Percentiles rank a stretch among this genome's conserved stretches.
These are phyloP conservation scores for Onychomys leucogaster DNA, from an alignment of 2,797 vertebrate species.

Conservation along the genomic window DNA sequence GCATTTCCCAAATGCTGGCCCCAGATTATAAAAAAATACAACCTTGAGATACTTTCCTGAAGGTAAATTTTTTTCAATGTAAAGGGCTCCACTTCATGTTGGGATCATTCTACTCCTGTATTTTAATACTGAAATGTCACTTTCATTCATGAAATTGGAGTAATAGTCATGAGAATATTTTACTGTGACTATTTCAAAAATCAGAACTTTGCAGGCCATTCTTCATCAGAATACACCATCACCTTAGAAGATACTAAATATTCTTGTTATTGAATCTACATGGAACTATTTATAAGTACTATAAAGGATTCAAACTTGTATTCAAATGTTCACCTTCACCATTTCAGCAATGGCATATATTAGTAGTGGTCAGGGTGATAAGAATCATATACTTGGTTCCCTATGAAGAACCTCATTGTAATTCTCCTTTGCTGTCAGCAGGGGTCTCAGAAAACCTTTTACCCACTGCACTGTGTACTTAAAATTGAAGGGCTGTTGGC, in stretches of 20 bases:
- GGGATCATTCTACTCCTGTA: neutral
- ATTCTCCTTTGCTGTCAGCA: conserved; percentile 70
- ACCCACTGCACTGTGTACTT: conserved; percentile 51
- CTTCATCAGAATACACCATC: neutral
- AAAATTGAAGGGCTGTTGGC: neutral
- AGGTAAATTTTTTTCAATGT: neutral
- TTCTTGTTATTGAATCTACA: neutral
- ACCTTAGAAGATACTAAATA: neutral
- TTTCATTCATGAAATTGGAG: neutral
- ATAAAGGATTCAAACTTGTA: neutral
- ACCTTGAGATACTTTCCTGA: neutral
- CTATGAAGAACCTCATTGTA: conserved; percentile 8
- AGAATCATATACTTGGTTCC: neutral
- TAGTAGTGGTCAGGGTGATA: neutral
- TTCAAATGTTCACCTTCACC: neutral
- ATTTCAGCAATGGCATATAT: neutral
- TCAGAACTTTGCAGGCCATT: conserved; percentile 18
- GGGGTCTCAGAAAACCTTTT: conserved; percentile 81
- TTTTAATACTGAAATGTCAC: neutral
- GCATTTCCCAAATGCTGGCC: neutral
- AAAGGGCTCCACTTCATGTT: neutral
- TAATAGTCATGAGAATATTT: neutral
- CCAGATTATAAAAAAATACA: neutral
- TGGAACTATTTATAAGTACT: conserved; percentile 17
- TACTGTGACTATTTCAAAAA: conserved; percentile 9